These are phyloP conservation scores for Acanthornis magna DNA, from an alignment of 2,797 vertebrate species.

Conservation along the genomic window DNA sequence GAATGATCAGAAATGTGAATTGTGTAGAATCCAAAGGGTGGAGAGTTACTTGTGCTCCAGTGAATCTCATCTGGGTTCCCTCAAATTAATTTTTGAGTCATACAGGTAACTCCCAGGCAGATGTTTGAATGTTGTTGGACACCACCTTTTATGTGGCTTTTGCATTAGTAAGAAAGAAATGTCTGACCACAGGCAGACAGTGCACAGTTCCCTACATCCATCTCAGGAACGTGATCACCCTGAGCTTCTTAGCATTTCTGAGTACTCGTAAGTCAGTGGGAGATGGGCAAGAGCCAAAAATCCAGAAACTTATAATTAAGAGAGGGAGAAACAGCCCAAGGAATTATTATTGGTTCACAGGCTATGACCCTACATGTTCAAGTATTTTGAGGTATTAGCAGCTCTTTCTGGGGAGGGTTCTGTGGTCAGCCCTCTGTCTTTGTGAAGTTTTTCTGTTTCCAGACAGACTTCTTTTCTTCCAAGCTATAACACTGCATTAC, in stretches of 20 bases:
- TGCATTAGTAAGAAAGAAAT: not conserved
- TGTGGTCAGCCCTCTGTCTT: not conserved
- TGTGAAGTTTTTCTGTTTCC: not conserved
- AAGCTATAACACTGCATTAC: not conserved
- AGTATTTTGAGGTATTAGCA: constrained; percentile 18
- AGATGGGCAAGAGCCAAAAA: constrained; percentile 19
- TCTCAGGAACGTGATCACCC: not conserved
- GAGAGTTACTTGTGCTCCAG: not conserved
- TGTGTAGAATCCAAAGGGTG: not conserved
- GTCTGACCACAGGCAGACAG: not conserved
- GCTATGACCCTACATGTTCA: not conserved
- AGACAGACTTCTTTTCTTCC: not conserved
- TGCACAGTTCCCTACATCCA: not conserved
- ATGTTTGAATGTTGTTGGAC: not conserved
- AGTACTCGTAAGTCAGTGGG: not conserved
- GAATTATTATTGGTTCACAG: constrained; percentile 27
- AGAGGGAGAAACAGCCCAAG: not conserved
- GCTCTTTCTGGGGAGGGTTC: not conserved
- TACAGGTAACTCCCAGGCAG: not conserved
- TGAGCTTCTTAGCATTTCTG: not conserved
- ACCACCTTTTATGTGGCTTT: not conserved
- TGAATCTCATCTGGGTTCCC: not conserved
- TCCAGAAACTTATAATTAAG: constrained; percentile 14
- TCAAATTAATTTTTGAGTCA: not conserved
- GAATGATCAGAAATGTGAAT: not conserved